These are phyloP conservation scores for Tamandua tetradactyla DNA, from an alignment of 2,797 vertebrate genomes.

Conservation along the genomic window DNA sequence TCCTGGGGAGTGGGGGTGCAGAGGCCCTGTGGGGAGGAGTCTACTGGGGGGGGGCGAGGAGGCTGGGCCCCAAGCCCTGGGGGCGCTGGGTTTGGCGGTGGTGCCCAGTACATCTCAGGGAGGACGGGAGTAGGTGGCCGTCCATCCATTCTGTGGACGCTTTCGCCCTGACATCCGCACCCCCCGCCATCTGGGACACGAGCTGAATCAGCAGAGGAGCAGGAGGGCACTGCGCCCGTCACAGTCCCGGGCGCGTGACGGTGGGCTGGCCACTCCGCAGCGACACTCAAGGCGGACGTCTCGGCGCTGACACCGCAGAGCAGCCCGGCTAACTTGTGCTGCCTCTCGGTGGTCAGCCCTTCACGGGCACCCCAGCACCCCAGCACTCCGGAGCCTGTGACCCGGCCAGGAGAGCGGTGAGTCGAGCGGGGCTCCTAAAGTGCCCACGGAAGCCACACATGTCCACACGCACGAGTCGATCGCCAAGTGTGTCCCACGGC, in stretches of 20 bases:
- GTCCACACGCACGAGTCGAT: neutral
- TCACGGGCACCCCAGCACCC: neutral
- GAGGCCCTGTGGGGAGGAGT: too few species aligned
- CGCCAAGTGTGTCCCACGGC: neutral
- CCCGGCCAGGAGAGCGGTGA: too few species aligned
- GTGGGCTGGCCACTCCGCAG: neutral
- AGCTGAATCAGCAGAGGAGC: too few species aligned
- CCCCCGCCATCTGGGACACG: too few species aligned
- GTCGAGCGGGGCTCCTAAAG: neutral
- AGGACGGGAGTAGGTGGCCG: too few species aligned
- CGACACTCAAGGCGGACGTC: neutral
- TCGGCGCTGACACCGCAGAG: neutral
- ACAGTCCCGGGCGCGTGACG: neutral
- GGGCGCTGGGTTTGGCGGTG: too few species aligned
- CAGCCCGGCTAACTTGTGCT: neutral
- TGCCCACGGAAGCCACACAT: neutral
- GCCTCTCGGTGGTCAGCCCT: accelerated
- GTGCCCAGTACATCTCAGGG: too few species aligned
- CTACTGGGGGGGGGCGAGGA: too few species aligned
- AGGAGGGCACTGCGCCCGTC: neutral
- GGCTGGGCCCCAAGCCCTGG: neutral
- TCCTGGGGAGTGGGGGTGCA: neutral
- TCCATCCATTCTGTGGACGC: too few species aligned
- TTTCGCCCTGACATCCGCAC: too few species aligned
- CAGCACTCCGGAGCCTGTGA: neutral